Evolutionary conservation across 2,797 vertebrate species (phyloP).

Genomic region (Hippopotamyrus pictus): DNA sequence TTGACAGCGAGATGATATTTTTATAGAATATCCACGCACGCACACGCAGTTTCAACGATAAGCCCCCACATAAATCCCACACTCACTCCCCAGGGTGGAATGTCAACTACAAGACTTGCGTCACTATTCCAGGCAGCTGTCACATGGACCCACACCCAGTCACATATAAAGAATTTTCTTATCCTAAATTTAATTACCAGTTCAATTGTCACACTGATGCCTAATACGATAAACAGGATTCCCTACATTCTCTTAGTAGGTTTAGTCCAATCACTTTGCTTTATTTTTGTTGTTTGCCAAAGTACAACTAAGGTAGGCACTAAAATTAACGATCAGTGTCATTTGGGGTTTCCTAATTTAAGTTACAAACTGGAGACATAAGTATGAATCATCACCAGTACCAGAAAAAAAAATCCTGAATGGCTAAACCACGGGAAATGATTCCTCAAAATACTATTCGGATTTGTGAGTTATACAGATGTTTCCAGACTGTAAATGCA

Average conservation of each 20-base stretch:
- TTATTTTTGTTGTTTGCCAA: background rate
- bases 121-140: background rate
- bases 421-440: background rate
- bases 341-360: background rate
- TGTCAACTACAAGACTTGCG: background rate
- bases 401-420: background rate
- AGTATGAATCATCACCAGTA: background rate
- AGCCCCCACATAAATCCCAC: background rate
- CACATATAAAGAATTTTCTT: background rate
- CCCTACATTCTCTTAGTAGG: background rate
- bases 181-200: background rate
- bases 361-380: background rate
- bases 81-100: background rate
- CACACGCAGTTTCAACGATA: background rate
- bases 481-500: background rate
- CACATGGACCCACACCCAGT: background rate
- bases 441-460: background rate
- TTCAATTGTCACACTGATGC: background rate
- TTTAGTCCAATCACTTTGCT: background rate
- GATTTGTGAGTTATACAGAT: background rate
- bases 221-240: background rate
- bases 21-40: background rate
- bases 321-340: slow-evolving; percentile 9
- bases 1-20: background rate
- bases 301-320: background rate